phyloP scores from a whole-genome alignment of 1,140 invertebrate genomes.

The Zaprionus inermis region DNA sequence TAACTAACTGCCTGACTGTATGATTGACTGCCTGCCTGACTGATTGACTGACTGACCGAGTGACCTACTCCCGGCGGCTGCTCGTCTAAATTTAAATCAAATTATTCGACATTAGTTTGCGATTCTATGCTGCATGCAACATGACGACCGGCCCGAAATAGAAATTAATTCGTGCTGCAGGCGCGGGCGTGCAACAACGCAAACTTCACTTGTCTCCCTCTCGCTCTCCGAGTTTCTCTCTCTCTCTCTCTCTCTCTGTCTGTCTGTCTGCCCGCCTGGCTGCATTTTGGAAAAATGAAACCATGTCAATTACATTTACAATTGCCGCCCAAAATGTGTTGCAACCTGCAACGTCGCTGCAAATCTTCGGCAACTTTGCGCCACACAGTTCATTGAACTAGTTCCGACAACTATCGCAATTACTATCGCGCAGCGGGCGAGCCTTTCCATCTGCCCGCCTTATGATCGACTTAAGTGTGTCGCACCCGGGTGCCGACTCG shows the following conservation, averaged over 20 bases:
- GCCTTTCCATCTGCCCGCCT: slow-evolving; percentile 20
- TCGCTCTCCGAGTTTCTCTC: not conserved
- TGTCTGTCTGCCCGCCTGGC: slow-evolving; percentile 13
- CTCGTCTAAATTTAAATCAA: slow-evolving; percentile 77
- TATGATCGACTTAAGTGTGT: slow-evolving; percentile 76
- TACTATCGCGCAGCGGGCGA: not conserved
- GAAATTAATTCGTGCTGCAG: slow-evolving; percentile 68
- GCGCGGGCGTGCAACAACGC: not conserved
- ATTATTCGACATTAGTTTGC: slow-evolving; percentile 77
- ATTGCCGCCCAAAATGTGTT: slow-evolving; percentile 61
- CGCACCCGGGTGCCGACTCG: slow-evolving; percentile 27
- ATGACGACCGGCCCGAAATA: slow-evolving; percentile 52
- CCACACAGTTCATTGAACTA: slow-evolving; percentile 60
- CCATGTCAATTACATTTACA: slow-evolving; percentile 80
- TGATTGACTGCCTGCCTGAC: too few relatives aligned
- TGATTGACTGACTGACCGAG: slow-evolving; percentile 54
- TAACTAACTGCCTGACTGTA: too few relatives aligned
- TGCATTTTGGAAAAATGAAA: slow-evolving; percentile 67
- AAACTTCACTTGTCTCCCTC: not conserved
- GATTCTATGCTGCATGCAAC: slow-evolving; percentile 59
- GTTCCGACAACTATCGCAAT: slow-evolving; percentile 9
- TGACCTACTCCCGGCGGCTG: slow-evolving; percentile 53
- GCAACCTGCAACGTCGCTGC: slow-evolving; percentile 31
- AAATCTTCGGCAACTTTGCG: slow-evolving; percentile 34
- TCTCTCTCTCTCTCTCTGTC: not conserved